Conservation (phyloP, 2,113 vertebrate genomes). For the Campylomormyrus numenius region DNA sequence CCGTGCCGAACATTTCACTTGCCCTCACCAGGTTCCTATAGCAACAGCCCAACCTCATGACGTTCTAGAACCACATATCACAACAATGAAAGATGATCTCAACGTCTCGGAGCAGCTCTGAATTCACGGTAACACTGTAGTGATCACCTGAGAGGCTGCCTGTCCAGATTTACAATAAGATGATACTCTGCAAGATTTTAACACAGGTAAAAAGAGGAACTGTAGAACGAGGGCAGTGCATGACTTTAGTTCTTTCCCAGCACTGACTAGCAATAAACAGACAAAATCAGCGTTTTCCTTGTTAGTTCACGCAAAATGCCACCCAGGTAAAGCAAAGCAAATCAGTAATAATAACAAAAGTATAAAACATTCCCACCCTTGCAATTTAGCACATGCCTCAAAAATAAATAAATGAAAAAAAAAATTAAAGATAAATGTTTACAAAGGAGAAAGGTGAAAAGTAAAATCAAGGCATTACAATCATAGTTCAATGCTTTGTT, state of each 20-base stretch:
- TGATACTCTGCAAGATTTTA: not conserved
- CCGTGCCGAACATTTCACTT: not conserved
- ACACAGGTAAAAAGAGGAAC: not conserved
- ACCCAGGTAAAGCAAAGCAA: not conserved
- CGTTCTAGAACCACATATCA: not conserved
- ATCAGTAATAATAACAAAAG: slow-evolving; percentile 14
- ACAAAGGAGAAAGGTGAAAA: not conserved
- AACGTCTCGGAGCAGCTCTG: not conserved
- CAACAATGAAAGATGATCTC: not conserved
- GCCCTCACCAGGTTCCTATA: not conserved
- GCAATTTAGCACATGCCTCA: slow-evolving; percentile 17
- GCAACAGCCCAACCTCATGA: not conserved
- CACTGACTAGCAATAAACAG: not conserved
- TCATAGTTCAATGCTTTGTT: not conserved
- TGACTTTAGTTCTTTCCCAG: not conserved
- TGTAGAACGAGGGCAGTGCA: not conserved
- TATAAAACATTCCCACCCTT: slow-evolving; percentile 11
- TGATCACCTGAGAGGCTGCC: not conserved
- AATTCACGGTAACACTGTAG: not conserved
- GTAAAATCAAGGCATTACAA: slow-evolving; percentile 21
- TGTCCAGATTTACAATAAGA: not conserved
- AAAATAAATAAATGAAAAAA: not conserved
- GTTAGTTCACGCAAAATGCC: not conserved
- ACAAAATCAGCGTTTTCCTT: not conserved
- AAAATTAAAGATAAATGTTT: slow-evolving; percentile 3